Conservation (phyloP, 1,140 invertebrate species). For the Nasonia vitripennis region DNA sequence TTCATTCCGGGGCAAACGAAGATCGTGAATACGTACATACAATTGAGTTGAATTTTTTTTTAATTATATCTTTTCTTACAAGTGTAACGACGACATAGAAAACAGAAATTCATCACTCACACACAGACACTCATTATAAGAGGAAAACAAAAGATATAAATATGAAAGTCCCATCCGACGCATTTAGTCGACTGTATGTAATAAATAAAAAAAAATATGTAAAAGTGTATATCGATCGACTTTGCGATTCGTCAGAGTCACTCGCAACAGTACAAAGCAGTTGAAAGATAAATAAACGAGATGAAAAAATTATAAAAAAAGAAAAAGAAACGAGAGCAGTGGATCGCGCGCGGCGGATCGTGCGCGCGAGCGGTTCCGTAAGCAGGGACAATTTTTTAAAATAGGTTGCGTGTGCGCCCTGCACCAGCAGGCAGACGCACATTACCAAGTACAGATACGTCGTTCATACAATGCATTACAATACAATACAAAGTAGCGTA, state of each 20-base stretch:
- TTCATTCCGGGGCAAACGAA: neutral
- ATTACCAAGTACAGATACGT: slow-evolving; percentile 62
- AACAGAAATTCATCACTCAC: neutral
- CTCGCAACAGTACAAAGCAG: slow-evolving; percentile 19
- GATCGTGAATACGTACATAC: neutral
- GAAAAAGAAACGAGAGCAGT: neutral
- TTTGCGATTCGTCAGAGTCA: slow-evolving; percentile 36
- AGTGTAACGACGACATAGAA: neutral
- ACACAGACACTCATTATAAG: neutral
- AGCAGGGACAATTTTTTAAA: slow-evolving; percentile 51
- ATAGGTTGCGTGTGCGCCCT: slow-evolving; percentile 65
- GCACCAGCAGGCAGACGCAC: slow-evolving; percentile 54
- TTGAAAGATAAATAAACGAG: neutral
- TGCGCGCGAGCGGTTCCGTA: slow-evolving; percentile 52
- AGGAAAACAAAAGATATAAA: neutral
- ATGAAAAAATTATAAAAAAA: neutral
- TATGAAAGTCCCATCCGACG: neutral
- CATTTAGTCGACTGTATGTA: slow-evolving; percentile 4
- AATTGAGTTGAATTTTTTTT: neutral
- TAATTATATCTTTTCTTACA: neutral
- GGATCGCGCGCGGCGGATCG: slow-evolving; percentile 53
- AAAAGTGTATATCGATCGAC: slow-evolving; percentile 7
- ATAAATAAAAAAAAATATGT: neutral
- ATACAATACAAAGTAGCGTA: slow-evolving; percentile 72
- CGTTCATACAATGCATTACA: slow-evolving; percentile 65